Evolutionary conservation across 1,140 invertebrate species (phyloP).

Genomic region (Chironomus striatipennis): DNA sequence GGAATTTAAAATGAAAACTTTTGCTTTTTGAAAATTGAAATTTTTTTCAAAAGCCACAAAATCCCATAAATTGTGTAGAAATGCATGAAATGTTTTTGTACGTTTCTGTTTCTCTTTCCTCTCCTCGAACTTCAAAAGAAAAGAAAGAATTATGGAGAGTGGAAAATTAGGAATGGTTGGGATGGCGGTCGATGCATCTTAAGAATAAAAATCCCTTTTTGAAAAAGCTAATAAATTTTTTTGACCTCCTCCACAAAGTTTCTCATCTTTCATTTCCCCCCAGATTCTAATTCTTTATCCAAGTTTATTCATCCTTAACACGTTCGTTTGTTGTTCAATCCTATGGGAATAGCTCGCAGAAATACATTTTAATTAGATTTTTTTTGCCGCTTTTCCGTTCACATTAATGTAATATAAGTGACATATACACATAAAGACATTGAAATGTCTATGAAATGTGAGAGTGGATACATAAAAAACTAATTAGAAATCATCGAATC

Average conservation of each 20-base stretch:
- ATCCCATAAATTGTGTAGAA: too few species aligned
- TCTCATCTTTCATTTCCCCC: background rate
- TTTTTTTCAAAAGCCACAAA: too few species aligned
- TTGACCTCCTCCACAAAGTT: too few species aligned
- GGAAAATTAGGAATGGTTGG: too few species aligned
- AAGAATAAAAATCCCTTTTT: background rate
- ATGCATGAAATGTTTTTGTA: too few species aligned
- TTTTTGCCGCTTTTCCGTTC: background rate
- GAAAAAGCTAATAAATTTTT: conserved; percentile 23
- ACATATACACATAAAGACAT: background rate
- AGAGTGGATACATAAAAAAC: background rate
- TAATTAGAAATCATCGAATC: background rate
- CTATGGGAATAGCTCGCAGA: background rate
- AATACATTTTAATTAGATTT: conserved; percentile 22
- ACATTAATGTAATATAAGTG: background rate
- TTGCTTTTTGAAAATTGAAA: too few species aligned
- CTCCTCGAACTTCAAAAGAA: too few species aligned
- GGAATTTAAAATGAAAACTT: too few species aligned
- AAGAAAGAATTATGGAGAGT: too few species aligned
- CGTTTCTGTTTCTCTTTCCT: too few species aligned
- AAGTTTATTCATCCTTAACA: background rate
- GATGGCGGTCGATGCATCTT: too few species aligned
- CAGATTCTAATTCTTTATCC: background rate
- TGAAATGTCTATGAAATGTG: too few species aligned
- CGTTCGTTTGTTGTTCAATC: background rate